Conservation (phyloP, 2,888 invertebrate species). For the Habrosyne pyritoides region DNA sequence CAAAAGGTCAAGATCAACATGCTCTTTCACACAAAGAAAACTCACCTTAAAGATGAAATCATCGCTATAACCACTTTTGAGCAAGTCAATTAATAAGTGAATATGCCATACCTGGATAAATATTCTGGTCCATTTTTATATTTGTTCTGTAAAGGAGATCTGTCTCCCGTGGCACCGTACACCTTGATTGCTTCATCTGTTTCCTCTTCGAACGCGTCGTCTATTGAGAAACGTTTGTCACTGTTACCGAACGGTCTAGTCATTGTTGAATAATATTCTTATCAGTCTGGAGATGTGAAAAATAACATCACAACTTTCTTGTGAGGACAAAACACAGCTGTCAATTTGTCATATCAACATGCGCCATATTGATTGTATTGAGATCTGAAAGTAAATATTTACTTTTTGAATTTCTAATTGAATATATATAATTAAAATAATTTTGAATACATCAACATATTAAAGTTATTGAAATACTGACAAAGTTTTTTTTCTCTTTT, state of each 20-base stretch:
- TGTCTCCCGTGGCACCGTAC: conserved; percentile 90
- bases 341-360: conserved; percentile 77
- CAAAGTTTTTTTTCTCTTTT: background rate
- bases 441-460: background rate
- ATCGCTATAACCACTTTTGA: conserved; percentile 1
- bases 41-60: conserved; percentile 10
- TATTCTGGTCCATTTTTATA: conserved; percentile 73
- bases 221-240: conserved; percentile 90
- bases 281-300: conserved; percentile 57
- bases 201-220: conserved; percentile 93
- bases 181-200: conserved; percentile 92
- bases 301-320: conserved; percentile 68
- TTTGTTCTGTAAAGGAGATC: conserved; percentile 85
- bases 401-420: background rate
- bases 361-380: conserved; percentile 69
- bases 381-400: conserved; percentile 13
- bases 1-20: conserved; percentile 66
- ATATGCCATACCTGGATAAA: conserved; percentile 59
- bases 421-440: background rate
- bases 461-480: background rate
- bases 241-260: conserved; percentile 76
- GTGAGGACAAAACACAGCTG: conserved; percentile 75
- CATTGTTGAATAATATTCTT: conserved; percentile 66
- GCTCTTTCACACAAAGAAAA: conserved; percentile 44
- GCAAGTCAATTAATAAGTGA: conserved; percentile 15